A percentile compares a stretch with the other conserved stretches of the same genome.
Conservation (phyloP, 2,797 vertebrate species). For the Peromyscus attwateri region DNA sequence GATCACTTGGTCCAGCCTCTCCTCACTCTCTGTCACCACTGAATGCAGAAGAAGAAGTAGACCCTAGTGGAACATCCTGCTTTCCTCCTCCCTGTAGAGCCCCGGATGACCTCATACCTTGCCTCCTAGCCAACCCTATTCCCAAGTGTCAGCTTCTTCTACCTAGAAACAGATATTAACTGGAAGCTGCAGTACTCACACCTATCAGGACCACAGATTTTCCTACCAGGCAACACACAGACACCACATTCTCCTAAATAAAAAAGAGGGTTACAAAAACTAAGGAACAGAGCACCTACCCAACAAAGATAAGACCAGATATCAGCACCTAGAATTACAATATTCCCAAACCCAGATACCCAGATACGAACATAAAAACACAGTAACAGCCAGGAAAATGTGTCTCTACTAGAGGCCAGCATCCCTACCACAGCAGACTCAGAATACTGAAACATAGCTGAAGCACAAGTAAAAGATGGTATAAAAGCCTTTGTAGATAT, state of each 20-base stretch:
- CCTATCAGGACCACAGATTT: background rate
- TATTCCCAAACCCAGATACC: no score
- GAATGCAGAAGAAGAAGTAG: background rate
- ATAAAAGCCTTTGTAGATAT: background rate
- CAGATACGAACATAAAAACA: background rate
- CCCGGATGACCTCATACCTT: background rate
- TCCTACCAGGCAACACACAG: background rate
- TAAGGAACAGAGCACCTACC: background rate
- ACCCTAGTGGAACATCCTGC: background rate
- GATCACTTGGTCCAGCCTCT: accelerated
- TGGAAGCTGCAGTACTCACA: background rate
- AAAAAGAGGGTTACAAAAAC: background rate
- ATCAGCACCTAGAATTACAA: background rate
- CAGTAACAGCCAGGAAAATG: no score
- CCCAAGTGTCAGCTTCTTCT: background rate
- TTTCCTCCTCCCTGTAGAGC: background rate
- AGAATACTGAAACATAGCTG: background rate
- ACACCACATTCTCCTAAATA: background rate
- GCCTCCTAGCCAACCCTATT: background rate
- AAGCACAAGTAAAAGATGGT: background rate
- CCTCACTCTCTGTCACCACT: background rate
- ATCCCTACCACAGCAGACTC: background rate
- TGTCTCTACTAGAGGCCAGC: background rate
- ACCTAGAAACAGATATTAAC: background rate
- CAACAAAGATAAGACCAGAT: background rate